Percentiles rank a stretch among this genome's conserved stretches.
phyloP scores from a whole-genome alignment of 2,888 invertebrate genomes.

The Bugulina stolonifera region DNA sequence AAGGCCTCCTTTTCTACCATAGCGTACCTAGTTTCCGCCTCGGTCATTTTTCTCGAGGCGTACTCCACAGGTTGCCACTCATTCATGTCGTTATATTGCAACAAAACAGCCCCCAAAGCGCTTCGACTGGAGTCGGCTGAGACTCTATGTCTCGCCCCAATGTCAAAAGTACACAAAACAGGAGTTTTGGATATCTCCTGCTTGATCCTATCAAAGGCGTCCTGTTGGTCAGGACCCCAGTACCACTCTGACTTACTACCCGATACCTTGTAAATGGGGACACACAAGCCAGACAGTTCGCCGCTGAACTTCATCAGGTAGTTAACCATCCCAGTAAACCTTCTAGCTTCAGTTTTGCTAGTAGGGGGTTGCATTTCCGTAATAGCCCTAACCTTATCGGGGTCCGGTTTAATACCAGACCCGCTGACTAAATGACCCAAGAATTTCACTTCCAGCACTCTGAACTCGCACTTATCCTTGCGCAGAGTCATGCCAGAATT shows the following conservation, averaged over 20 bases:
- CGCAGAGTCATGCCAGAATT: constrained; percentile 22
- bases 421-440: constrained; percentile 25
- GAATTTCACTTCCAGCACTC: constrained; percentile 20
- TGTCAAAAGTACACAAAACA: constrained; percentile 7
- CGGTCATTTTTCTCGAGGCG: constrained; percentile 6
- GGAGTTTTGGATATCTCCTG: constrained; percentile 8
- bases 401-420: constrained; percentile 6
- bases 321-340: constrained; percentile 28
- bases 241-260: constrained; percentile 14
- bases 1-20: constrained; percentile 16
- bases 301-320: constrained; percentile 27
- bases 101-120: constrained; percentile 6
- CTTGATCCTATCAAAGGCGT: constrained; percentile 20
- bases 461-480: constrained; percentile 27
- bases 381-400: constrained; percentile 25
- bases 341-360: constrained; percentile 26
- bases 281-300: constrained; percentile 1
- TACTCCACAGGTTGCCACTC: constrained; percentile 12
- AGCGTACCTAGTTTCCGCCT: background rate
- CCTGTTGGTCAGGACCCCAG: constrained; percentile 4
- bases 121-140: constrained; percentile 1
- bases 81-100: background rate
- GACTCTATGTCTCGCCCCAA: background rate
- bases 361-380: constrained; percentile 6
- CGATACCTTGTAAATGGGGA: constrained; percentile 14